Evolutionary conservation across 1,140 invertebrate species (phyloP), one percentile per base, ranked within the genome.

Genomic region (Forficula auricularia): DNA sequence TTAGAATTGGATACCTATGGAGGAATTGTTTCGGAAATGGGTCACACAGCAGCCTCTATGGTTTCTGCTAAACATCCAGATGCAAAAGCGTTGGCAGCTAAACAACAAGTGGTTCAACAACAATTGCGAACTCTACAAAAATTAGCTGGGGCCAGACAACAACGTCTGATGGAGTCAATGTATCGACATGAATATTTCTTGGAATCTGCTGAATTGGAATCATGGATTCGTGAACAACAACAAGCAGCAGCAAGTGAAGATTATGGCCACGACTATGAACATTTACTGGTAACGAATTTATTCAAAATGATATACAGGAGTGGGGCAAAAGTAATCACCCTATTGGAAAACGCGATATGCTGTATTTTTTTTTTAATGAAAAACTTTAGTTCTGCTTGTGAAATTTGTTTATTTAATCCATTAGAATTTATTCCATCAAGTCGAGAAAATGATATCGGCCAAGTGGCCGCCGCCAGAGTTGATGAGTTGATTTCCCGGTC

Each of bases 191-290:
- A 94, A 54, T 98, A 94, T 59, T 77, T 94, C 55, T 64, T 81
- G 0, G 94, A 98, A 61, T 82, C 78, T 45, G 72, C 78, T 40
- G 90, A 97, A 55, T 69, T 97, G 41, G 87, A 95, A 54, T 74
- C 78, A 50, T 98, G 91, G 90, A 94, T 98, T 22, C 76, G 79
- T 47, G 89, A 96, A 56, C 88, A 97, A 58, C 77, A 89, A 60
- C 78, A 83, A 49, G 77, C 78, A 0, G 91, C 90, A 6, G 77
- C 77, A 2, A 88, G 82, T 27, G 91, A 98, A 57, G 94, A 98
- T 59, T 97, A 91, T 61, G 92, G 92, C 4, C 84, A 89, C 58
- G 92, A 98, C 66, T 96, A 90, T 58, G 94, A 98, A 59, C 92
- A 98, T 66, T 61, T 96, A 19, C 62, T 90, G 62, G 77, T 87